Base-by-base conservation (phyloP, 2,113 vertebrate species). In the Callionymus lyra region DNA sequence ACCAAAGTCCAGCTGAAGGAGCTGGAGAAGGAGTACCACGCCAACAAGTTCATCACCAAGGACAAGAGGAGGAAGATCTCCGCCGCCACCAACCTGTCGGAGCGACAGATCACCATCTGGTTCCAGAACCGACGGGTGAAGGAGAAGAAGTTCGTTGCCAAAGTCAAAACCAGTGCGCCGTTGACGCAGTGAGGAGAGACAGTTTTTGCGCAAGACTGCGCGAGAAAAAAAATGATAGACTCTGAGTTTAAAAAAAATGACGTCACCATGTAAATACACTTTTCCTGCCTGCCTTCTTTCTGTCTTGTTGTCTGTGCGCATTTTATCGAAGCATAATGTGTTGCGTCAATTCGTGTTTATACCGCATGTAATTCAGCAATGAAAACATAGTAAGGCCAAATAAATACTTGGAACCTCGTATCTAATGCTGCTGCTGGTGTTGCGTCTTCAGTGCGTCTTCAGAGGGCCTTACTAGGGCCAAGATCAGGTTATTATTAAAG, bases 81-180 rank as follows among this genome's bases (percentile, higher is more conserved):
- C 0, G 87, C 88, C 2, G 79, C 70, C 44, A 96, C 92, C 77
- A 92, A 87, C 73, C 85, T 97, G 39, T 91, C 87, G 0, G 93
- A 97, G 77, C 82, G 92, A 16, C 93, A 97, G 68, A 93, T 97
- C 68, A 96, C 93, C 65, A 97, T 97, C 70, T 97, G 93, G 93
- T 97, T 97, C 86, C 93, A 97, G 63, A 97, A 96, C 76, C 72
- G 93, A 57, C 56, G 92, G 43, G 92, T 96, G 34, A 97, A 97
- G 53, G 93, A 97, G 80, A 97, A 97, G 74, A 97, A 97, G 71
- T 88, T 92, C 46, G 84, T 90, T 11, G 84, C 90, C 70, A 94
- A 96, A 86, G 85, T 91, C 52, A 96, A 96, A 73, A 83, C 12
- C 76, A 63, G 47, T 62, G 79, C 82, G 42, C 84, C 79, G 0